These are phyloP conservation scores for Pheucticus melanocephalus DNA, from an alignment of 2,113 vertebrate genomes.

Conservation along the genomic window DNA sequence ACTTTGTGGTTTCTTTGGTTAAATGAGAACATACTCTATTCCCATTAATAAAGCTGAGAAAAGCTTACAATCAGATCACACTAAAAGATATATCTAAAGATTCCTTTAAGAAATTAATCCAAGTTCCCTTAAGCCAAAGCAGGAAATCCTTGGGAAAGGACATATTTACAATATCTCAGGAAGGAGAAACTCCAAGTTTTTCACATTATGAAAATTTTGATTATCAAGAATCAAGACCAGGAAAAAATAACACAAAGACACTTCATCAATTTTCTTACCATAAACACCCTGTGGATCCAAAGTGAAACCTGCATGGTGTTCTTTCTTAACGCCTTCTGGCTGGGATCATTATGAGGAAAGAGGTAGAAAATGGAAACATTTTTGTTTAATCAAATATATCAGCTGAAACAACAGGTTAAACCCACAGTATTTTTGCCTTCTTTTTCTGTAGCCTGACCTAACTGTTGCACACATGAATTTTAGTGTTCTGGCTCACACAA, in stretches of 20 bases:
- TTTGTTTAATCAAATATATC: neutral
- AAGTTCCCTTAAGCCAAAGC: neutral
- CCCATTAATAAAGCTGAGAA: neutral
- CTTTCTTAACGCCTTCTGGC: slow-evolving; percentile 88
- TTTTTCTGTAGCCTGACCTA: neutral
- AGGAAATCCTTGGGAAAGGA: neutral
- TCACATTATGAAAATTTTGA: neutral
- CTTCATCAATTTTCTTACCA: slow-evolving; percentile 70
- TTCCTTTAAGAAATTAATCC: neutral
- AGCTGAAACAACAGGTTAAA: neutral
- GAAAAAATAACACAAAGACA: neutral
- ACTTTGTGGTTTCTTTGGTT: neutral
- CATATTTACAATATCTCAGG: neutral
- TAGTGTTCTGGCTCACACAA: neutral
- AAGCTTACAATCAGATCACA: neutral
- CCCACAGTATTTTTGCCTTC: neutral
- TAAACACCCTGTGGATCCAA: slow-evolving; percentile 88
- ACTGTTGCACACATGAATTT: neutral
- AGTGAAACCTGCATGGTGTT: slow-evolving; percentile 71
- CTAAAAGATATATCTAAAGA: neutral
- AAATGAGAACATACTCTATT: neutral
- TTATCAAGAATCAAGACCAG: neutral
- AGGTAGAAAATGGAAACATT: neutral
- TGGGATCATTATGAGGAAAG: slow-evolving; percentile 64
- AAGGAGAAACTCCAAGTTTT: neutral